phyloP scores from a whole-genome alignment of 2,888 invertebrate genomes.

The Drosophila demipolita region DNA sequence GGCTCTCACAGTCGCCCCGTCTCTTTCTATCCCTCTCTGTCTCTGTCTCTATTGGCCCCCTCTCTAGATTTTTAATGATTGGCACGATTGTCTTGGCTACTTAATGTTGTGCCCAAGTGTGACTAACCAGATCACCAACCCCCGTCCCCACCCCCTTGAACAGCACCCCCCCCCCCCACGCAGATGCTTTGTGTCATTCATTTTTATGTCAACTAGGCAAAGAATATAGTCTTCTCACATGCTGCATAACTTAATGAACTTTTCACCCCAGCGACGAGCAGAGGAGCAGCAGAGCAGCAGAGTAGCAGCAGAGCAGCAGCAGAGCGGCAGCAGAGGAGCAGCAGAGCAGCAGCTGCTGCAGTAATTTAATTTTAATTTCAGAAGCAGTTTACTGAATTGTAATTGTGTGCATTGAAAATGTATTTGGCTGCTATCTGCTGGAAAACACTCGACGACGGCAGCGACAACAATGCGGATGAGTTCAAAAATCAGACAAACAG shows the following conservation, averaged over 20 bases:
- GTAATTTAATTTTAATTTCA: conserved; percentile 80
- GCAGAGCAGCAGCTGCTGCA: conserved; percentile 9
- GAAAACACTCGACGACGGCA: conserved; percentile 60
- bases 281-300: not conserved
- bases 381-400: conserved; percentile 78
- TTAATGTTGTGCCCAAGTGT: conserved; percentile 73
- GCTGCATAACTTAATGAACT: conserved; percentile 74
- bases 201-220: conserved; percentile 74
- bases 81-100: conserved; percentile 81
- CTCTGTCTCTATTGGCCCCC: conserved; percentile 5
- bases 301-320: not conserved
- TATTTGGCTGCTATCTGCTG: conserved; percentile 76
- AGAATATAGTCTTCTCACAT: conserved; percentile 11
- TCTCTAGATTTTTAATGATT: conserved; percentile 80
- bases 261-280: conserved; percentile 33
- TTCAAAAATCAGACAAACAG: too few relatives aligned
- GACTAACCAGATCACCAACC: conserved; percentile 17
- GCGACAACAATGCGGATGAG: too few relatives aligned
- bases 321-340: not conserved
- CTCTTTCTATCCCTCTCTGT: not conserved
- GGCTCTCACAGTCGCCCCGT: not conserved
- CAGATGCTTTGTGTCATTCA: conserved; percentile 45
- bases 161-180: not conserved
- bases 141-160: conserved; percentile 1
- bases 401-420: conserved; percentile 78